Evolutionary conservation across 2,113 vertebrate species (phyloP).

Genomic region (Fregetta grallaria): DNA sequence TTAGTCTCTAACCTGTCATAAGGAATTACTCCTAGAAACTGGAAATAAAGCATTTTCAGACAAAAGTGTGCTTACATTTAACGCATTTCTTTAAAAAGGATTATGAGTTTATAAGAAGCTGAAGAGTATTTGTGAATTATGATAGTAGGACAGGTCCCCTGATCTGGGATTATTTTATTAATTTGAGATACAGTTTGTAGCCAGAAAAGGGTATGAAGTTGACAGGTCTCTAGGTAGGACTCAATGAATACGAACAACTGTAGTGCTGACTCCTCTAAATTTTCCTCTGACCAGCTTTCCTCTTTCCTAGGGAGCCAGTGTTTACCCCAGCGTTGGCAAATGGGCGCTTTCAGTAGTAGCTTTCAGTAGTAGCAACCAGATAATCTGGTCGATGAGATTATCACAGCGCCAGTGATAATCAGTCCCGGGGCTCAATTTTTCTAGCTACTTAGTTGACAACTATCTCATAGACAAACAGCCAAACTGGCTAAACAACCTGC

Average conservation of each 20-base stretch:
- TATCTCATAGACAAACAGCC: not conserved
- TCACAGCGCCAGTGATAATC: not conserved
- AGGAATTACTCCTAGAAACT: not conserved
- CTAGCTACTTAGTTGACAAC: not conserved
- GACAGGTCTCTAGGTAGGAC: not conserved
- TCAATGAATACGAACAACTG: not conserved
- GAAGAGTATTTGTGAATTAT: not conserved
- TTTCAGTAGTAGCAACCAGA: no score
- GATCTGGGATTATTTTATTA: not conserved
- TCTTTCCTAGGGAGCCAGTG: not conserved
- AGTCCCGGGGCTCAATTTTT: not conserved
- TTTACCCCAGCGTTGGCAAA: not conserved
- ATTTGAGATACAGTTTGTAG: not conserved
- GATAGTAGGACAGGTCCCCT: not conserved
- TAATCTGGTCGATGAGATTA: not conserved
- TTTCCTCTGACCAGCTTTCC: not conserved
- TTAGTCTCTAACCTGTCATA: not conserved
- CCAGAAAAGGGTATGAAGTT: not conserved
- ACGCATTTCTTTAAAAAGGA: not conserved
- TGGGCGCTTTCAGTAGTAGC: not conserved
- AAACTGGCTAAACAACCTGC: not conserved
- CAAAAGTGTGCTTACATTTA: not conserved
- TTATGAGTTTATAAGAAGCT: not conserved
- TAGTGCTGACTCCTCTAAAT: not conserved
- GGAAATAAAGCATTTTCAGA: not conserved